These are phyloP conservation scores for Montipora capricornis DNA, from an alignment of 64 coral and sea anemone species.

Conservation along the genomic window DNA sequence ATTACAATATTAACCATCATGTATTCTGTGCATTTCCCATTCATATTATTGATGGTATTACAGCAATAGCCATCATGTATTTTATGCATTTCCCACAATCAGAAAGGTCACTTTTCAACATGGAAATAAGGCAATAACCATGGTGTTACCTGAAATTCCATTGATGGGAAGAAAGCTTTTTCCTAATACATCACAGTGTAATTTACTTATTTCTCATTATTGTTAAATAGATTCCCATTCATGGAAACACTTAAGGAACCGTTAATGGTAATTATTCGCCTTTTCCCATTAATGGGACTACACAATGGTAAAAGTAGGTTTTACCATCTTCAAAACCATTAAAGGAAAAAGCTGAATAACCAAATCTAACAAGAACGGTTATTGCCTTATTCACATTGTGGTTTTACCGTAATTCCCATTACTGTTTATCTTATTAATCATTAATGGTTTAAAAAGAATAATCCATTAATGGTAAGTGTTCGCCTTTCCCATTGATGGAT, in stretches of 20 bases:
- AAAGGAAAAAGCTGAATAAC: no score
- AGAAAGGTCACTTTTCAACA: neutral
- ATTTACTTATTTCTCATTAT: neutral
- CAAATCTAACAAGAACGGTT: no score
- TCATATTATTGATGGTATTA: no score
- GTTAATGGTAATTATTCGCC: conserved; percentile 26
- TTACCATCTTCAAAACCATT: conserved; percentile 17
- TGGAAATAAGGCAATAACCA: conserved; percentile 16
- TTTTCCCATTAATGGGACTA: conserved; percentile 4
- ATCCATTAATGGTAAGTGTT: no score
- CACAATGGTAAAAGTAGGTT: conserved; percentile 1
- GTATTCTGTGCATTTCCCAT: no score
- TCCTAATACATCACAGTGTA: neutral
- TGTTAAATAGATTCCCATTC: conserved; percentile 17
- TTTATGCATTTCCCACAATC: neutral
- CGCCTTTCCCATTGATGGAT: no score
- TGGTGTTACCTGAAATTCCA: conserved; percentile 18
- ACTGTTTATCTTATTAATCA: no score
- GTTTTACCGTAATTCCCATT: no score
- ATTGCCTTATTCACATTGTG: no score
- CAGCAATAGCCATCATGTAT: no score
- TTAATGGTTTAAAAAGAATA: no score
- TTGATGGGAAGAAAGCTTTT: conserved; percentile 8
- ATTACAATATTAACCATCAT: no score
- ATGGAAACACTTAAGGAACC: conserved; percentile 1